Evolutionary conservation across 1,140 invertebrate genomes (phyloP).

Genomic region (Anastrepha obliqua): DNA sequence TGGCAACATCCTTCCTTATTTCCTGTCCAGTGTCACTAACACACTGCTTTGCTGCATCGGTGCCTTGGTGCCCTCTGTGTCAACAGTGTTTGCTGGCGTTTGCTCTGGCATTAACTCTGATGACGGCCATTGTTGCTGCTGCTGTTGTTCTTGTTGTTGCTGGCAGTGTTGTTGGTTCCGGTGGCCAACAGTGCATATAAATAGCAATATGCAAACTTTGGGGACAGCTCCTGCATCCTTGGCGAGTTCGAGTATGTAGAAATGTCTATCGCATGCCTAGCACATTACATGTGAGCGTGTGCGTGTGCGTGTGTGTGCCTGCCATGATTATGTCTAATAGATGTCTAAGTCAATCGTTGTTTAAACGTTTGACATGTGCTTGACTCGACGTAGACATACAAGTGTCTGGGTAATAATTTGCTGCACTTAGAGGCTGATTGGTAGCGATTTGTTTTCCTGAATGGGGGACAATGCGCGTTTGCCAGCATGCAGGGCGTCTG

Average conservation of each 20-base stretch:
- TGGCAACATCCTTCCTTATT: constrained; percentile 38
- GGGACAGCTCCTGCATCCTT: constrained; percentile 21
- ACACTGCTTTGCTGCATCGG: neutral
- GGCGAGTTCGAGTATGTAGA: neutral
- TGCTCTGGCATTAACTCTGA: constrained; percentile 43
- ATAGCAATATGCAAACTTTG: constrained; percentile 43
- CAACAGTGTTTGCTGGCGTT: constrained; percentile 27
- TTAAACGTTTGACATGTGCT: constrained; percentile 68
- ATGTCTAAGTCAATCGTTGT: constrained; percentile 73
- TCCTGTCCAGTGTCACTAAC: constrained; percentile 21
- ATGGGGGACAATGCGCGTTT: neutral
- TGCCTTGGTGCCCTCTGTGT: constrained; percentile 27
- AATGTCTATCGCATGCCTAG: neutral
- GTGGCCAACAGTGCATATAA: neutral
- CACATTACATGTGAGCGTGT: neutral
- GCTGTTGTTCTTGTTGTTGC: constrained; percentile 3
- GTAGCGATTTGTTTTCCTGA: constrained; percentile 18
- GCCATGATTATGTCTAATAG: constrained; percentile 73
- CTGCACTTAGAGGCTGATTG: constrained; percentile 37
- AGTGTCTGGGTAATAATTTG: constrained; percentile 49
- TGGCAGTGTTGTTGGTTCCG: neutral
- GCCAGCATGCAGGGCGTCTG: neutral
- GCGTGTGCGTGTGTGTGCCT: neutral
- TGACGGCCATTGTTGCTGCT: neutral
- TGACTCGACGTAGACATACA: constrained; percentile 55